A percentile compares a stretch with the other conserved stretches of the same genome.
Conservation (phyloP, 2,888 invertebrate species). For the Nebria salina region DNA sequence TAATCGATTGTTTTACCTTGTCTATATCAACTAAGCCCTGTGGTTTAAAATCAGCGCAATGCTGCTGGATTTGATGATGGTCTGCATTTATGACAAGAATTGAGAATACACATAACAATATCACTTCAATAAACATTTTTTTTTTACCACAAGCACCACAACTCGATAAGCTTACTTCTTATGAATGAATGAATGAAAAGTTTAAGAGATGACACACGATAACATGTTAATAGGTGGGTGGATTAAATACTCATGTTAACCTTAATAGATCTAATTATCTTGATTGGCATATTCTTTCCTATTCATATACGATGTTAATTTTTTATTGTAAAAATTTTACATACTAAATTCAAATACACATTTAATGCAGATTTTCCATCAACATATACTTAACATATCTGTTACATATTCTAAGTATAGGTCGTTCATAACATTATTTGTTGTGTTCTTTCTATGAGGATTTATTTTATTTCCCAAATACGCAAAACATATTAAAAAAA, state of each 20-base stretch:
- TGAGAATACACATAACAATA: slow-evolving; percentile 21
- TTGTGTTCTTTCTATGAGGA: too few relatives aligned
- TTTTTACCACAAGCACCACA: slow-evolving; percentile 4
- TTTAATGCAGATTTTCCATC: not conserved
- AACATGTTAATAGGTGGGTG: slow-evolving; percentile 26
- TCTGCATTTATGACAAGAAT: slow-evolving; percentile 13
- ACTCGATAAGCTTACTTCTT: slow-evolving; percentile 13
- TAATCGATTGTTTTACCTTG: slow-evolving; percentile 48
- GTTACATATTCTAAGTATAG: too few relatives aligned
- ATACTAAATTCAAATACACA: not conserved
- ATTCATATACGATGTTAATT: slow-evolving; percentile 31
- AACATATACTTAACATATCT: not conserved
- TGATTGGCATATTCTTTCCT: slow-evolving; percentile 29
- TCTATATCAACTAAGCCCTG: slow-evolving; percentile 52
- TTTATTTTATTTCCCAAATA: too few relatives aligned
- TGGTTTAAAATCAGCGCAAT: slow-evolving; percentile 51
- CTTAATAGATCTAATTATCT: slow-evolving; percentile 43
- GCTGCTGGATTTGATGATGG: slow-evolving; percentile 23
- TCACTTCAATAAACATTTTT: slow-evolving; percentile 16
- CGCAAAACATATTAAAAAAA: too few relatives aligned
- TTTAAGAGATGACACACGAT: slow-evolving; percentile 20
- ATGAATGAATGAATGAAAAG: slow-evolving; percentile 23
- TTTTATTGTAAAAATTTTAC: not conserved
- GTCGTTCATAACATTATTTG: too few relatives aligned
- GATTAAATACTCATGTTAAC: slow-evolving; percentile 44